phyloP scores from a whole-genome alignment of 2,113 vertebrate species.

The Symphodus melops region DNA sequence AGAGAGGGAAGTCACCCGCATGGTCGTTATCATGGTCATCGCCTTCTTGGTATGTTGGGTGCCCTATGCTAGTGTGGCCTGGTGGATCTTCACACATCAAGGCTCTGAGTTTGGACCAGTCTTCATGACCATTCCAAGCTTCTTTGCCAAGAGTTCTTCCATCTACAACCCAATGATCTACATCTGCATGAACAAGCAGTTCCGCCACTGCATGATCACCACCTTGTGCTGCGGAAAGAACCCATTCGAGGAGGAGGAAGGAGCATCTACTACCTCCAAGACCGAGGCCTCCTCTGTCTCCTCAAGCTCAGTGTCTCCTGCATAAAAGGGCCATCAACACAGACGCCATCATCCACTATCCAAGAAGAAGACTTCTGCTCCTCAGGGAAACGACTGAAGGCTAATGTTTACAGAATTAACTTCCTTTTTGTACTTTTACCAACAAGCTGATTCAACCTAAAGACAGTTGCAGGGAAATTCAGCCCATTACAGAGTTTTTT shows the following conservation, averaged over 20 bases:
- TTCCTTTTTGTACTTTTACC: slow-evolving; percentile 82
- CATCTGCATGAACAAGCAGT: slow-evolving; percentile 98
- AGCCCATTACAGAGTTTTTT: slow-evolving; percentile 81
- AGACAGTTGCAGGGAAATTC: slow-evolving; percentile 81
- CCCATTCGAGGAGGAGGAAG: slow-evolving; percentile 90
- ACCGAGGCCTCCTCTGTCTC: slow-evolving; percentile 93
- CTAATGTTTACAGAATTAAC: slow-evolving; percentile 79
- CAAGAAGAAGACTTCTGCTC: slow-evolving; percentile 79
- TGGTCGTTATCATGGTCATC: slow-evolving; percentile 95
- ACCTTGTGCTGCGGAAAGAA: slow-evolving; percentile 98
- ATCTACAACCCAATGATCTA: slow-evolving; percentile 98
- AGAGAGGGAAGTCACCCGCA: slow-evolving; percentile 95
- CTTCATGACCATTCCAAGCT: slow-evolving; percentile 94
- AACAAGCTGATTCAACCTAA: slow-evolving; percentile 81
- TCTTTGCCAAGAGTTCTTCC: slow-evolving; percentile 93
- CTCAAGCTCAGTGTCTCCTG: slow-evolving; percentile 95
- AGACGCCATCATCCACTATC: slow-evolving; percentile 53
- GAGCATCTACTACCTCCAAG: slow-evolving; percentile 86
- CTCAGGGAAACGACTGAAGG: slow-evolving; percentile 79
- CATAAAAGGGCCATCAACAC: slow-evolving; percentile 78
- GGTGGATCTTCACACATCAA: slow-evolving; percentile 94
- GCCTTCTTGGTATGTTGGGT: slow-evolving; percentile 91
- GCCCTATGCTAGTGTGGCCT: slow-evolving; percentile 90
- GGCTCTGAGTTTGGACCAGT: slow-evolving; percentile 91
- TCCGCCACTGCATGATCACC: slow-evolving; percentile 98